Base-by-base conservation (phyloP, 2,797 vertebrate genomes). In the Cynodonichthys magdalenae region DNA sequence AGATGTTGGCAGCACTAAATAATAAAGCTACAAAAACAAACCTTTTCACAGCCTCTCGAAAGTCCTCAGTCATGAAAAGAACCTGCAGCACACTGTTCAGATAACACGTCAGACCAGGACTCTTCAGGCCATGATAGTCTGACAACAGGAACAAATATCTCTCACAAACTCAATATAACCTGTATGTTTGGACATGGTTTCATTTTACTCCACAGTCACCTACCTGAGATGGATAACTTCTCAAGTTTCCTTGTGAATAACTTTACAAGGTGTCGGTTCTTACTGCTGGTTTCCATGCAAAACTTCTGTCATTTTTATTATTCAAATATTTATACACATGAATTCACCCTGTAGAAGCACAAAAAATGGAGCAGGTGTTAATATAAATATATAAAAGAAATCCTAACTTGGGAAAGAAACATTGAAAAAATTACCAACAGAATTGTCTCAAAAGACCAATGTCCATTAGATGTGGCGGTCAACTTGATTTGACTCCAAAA, bases 91-190 rank as follows among this genome's bases (percentile, higher is more conserved):
- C 77, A 8, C 86, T 77, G 72, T 92, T 94, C 69, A 93, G 36
- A 50, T 92, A 94, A 63, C 92, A 92, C 0, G 92, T 92, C 0
- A 90, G 74, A 10, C 93, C 92, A 18, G 87, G 90, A 75, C 92
- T 91, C 8, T 6, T 19, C n/a, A 94, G 66, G 0, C 93, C 93
- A 9, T 86, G 14, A 48, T 90, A 77, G 80, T 79, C 87, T 85
- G 11, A 36, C 73, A 24, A 0, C 9, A 44, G 15, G 0, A 0
- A n/a, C 0, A 56, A 17, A 36, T 0, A 18, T 39, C 5, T 5
- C 3, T 48, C 7, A 36, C 7, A 51, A 3, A 46, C 17, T 9
- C 10, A 7, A 9, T 1, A 11, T 19, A 5, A 68, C 3, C 15
- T 1, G 6, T 6, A 0, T 39, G 3, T 12, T 15, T 15, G 7